These are phyloP conservation scores for Pteronotus mesoamericanus DNA, from an alignment of 2,797 vertebrate species.

Conservation along the genomic window DNA sequence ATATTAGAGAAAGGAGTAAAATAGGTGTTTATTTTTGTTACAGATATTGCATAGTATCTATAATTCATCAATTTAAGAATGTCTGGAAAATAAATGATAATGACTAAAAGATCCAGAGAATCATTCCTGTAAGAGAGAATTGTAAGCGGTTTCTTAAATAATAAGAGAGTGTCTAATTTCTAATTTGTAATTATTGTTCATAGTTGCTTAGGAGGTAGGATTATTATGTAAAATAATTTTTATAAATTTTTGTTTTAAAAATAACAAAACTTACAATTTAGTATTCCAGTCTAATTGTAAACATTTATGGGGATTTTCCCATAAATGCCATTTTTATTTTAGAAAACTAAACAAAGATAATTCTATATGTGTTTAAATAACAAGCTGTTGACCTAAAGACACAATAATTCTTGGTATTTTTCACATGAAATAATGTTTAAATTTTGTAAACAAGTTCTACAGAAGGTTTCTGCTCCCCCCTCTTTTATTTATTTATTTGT, in stretches of 20 bases:
- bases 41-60: background rate
- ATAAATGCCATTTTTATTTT: background rate
- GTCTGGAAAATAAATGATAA: background rate
- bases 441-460: background rate
- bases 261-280: conserved; percentile 4
- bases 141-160: background rate
- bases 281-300: background rate
- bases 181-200: conserved; percentile 1
- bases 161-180: background rate
- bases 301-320: background rate
- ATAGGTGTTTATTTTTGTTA: background rate
- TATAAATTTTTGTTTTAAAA: conserved; percentile 37
- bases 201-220: background rate
- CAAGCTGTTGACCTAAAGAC: background rate
- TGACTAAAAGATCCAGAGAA: background rate
- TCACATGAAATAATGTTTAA: background rate
- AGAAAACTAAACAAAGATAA: background rate
- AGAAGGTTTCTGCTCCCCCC: background rate
- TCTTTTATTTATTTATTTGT: too few species aligned
- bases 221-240: conserved; percentile 4
- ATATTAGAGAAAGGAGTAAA: background rate
- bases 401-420: background rate
- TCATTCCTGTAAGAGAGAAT: background rate
- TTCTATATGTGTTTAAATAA: background rate
- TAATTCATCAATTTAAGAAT: conserved; percentile 26